phyloP scores from a whole-genome alignment of 2,797 vertebrate genomes.

The Notolabrus celidotus region DNA sequence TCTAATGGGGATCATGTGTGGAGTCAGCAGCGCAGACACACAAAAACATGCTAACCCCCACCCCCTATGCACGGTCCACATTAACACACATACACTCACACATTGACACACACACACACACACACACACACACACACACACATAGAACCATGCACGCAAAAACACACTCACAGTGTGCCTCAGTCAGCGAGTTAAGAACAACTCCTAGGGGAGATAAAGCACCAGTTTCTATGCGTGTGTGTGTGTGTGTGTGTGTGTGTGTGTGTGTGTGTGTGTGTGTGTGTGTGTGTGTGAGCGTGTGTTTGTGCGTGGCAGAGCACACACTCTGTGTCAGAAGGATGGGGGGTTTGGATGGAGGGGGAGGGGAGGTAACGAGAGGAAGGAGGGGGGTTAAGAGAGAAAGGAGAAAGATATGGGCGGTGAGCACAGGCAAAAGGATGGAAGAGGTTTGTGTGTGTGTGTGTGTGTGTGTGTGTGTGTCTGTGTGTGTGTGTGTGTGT shows the following conservation, averaged over 20 bases:
- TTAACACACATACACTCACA: conserved; percentile 61
- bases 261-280: conserved; percentile 40
- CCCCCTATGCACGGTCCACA: conserved; percentile 73
- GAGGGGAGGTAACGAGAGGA: conserved; percentile 40
- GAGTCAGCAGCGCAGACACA: conserved; percentile 84
- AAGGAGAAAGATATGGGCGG: conserved; percentile 74
- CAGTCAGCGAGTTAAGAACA: conserved; percentile 84
- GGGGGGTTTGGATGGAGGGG: conserved; percentile 52
- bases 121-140: conserved; percentile 7
- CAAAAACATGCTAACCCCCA: conserved; percentile 80
- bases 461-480: conserved; percentile 14
- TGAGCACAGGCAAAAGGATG: conserved; percentile 73
- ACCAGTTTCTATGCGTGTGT: conserved; percentile 61
- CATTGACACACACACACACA: conserved; percentile 32
- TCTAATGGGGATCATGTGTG: conserved; percentile 88
- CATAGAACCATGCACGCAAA: conserved; percentile 32
- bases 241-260: conserved; percentile 31
- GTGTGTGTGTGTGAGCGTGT: conserved; percentile 29
- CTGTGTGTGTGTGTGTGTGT: conserved; percentile 10
- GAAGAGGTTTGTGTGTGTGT: conserved; percentile 36
- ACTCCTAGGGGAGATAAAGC: conserved; percentile 81
- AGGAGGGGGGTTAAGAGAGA: conserved; percentile 48
- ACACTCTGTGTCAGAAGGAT: conserved; percentile 69
- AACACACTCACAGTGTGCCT: conserved; percentile 69
- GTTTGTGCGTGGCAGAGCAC: conserved; percentile 52